Evolutionary conservation across 2,113 vertebrate species (phyloP), one percentile per base, ranked within the genome.

Genomic region (Aphyosemion australe): DNA sequence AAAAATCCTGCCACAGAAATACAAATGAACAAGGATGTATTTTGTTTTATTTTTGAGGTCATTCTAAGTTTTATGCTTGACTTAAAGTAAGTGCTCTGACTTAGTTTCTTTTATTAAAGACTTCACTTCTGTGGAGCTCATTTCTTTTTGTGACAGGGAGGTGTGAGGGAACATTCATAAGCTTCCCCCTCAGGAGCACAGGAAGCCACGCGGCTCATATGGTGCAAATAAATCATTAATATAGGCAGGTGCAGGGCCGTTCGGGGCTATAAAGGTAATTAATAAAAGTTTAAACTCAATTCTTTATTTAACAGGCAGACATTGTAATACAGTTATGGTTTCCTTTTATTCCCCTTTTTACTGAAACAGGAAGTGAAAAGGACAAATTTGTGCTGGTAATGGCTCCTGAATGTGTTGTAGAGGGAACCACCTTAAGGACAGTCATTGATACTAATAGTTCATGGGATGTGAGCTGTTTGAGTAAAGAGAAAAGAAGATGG

Each of bases 381-480:
- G 47, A 19, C n/a, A 19, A 19, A 49, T 26, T 26, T 12, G 52
- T 39, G 34, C 18, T 42, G 54, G 0, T 20, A 41, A 8, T 12
- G 13, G 19, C 9, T 15, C 12, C 39, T 42, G 18, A 13, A 15
- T 21, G 18, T 14, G 39, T 14, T 49, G 8, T 16, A 5, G 48
- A n/a, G 53, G 51, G 12, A 52, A 43, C 61, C 14, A 3, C 16
- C 62, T 32, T 21, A 2, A 31, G 2, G 67, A 61, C 39, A 26
- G 5, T 16, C 10, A 1, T 37, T 70, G 50, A 79, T 62, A 53
- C 43, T 65, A 55, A 26, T 21, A 18, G 14, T 54, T 79, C 76
- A 34, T 48, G 69, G 55, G 54, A 72, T 26, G 34, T 37, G 34
- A 37, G 34, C 34, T 61, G 43, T 20, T 65, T 7, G 56, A 66